Evolutionary conservation across 2,113 vertebrate genomes (phyloP).

Genomic region (Cephalopholis sonnerati): DNA sequence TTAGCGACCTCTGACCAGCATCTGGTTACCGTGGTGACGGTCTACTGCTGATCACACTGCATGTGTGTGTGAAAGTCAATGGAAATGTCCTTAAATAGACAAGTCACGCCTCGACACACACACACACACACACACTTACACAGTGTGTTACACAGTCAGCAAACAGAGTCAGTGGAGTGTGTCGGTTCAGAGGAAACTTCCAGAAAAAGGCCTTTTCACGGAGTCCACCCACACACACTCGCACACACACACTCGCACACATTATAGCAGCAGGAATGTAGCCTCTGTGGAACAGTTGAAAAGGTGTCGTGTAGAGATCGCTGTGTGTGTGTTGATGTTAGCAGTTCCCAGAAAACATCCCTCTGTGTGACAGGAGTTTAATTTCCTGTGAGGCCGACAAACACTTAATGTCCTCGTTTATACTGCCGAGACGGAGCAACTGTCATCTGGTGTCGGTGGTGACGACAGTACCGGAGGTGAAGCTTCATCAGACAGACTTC

Average conservation of each 20-base stretch:
- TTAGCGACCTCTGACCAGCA: constrained; percentile 14
- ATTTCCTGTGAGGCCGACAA: not conserved
- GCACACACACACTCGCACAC: constrained; percentile 39
- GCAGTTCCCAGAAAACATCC: not conserved
- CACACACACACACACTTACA: constrained; percentile 21
- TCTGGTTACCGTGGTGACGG: constrained; percentile 56
- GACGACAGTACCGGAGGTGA: too few relatives aligned
- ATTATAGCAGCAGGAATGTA: constrained; percentile 41
- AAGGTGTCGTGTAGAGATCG: constrained; percentile 19
- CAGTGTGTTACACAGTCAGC: constrained; percentile 15
- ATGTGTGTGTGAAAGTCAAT: constrained; percentile 31
- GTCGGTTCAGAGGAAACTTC: constrained; percentile 49
- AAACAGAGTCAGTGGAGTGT: constrained; percentile 66
- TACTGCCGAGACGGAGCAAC: not conserved
- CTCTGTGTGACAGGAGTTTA: not conserved
- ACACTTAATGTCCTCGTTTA: not conserved
- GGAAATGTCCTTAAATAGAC: constrained; percentile 74
- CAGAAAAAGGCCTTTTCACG: constrained; percentile 53
- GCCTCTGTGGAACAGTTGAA: constrained; percentile 1
- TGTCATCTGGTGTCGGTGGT: not conserved
- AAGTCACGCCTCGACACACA: constrained; percentile 56
- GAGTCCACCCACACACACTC: not conserved
- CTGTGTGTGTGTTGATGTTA: constrained; percentile 3
- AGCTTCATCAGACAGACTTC: not conserved
- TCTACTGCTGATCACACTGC: constrained; percentile 16